Evolutionary conservation across 2,888 invertebrate species (phyloP), one percentile per base, ranked within the genome.

Genomic region (Torymus tubicola): DNA sequence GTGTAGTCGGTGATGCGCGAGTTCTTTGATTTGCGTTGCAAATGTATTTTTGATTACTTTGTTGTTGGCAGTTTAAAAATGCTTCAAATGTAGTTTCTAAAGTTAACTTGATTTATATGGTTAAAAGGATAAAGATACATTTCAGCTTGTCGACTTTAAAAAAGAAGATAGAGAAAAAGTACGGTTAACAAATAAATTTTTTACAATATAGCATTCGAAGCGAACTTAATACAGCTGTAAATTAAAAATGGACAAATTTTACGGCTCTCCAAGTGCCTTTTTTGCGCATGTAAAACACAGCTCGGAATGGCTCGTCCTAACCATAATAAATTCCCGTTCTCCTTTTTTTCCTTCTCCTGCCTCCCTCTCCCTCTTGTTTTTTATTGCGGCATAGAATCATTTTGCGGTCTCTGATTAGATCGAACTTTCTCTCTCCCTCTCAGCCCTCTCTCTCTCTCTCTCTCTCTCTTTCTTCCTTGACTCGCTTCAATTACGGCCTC

Each of bases 361-460:
- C 58, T 18, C 18, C 64, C n/a, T 50, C 42, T 42, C 42, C 10
- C 42, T 8, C 42, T 42, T 42, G 42, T 42, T 57, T 60, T 76
- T 70, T 70, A 77, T 64, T 55, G 21, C 50, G 58, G 69, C 55
- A 55, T 63, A 63, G 57, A 77, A 60, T 74, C 65, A 75, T 79
- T 73, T 64, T 63, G 63, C 72, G 50, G 72, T 61, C 57, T 21
- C n/a, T 53, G 77, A 81, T 81, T 81, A 81, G 76, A 81, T 81
- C 72, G 69, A 77, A 81, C 77, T 78, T 78, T 69, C 71, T 69
- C 68, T 31, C 52, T 58, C 70, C 76, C 69, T 76, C 65, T 80
- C n/a, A n/a, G n/a, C 24, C 65, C 21, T 58, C 57, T 55, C 13
- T 3, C 4, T 71, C 58, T 8, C 24, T 53, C 58, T 53, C 42